phyloP scores from a whole-genome alignment of 1,140 invertebrate species.

The Brachionus angularis region DNA sequence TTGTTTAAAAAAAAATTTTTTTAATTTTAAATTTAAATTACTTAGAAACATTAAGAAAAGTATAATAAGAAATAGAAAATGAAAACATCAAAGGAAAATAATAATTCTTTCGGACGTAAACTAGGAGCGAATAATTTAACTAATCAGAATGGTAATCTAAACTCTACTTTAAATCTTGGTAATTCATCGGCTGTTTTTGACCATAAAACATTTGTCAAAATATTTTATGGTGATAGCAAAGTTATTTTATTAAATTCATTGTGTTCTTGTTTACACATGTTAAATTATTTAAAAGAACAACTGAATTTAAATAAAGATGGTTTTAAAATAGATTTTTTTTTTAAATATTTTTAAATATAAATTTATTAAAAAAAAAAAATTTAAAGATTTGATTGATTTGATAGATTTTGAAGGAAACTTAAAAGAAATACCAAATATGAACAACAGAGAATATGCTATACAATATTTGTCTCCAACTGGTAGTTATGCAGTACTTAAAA shows the following conservation, averaged over 20 bases:
- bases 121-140: background rate
- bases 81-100: slow-evolving; percentile 38
- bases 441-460: slow-evolving; percentile 32
- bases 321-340: background rate
- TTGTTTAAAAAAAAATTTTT: background rate
- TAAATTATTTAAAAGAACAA: slow-evolving; percentile 32
- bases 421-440: slow-evolving; percentile 34
- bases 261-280: slow-evolving; percentile 27
- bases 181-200: slow-evolving; percentile 12
- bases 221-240: slow-evolving; percentile 30
- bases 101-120: too few species aligned
- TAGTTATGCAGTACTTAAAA: slow-evolving; percentile 21
- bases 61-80: too few species aligned
- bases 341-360: background rate
- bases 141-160: background rate
- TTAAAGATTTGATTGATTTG: slow-evolving; percentile 35
- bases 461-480: slow-evolving; percentile 23
- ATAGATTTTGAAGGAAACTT: slow-evolving; percentile 42
- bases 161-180: background rate
- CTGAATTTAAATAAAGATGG: slow-evolving; percentile 27
- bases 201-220: slow-evolving; percentile 43
- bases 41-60: slow-evolving; percentile 34
- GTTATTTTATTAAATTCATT: slow-evolving; percentile 24
- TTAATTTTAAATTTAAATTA: slow-evolving; percentile 14
- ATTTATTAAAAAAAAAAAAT: background rate